Conservation (phyloP, 2,113 vertebrate genomes). For the Cryptotis parvus region DNA sequence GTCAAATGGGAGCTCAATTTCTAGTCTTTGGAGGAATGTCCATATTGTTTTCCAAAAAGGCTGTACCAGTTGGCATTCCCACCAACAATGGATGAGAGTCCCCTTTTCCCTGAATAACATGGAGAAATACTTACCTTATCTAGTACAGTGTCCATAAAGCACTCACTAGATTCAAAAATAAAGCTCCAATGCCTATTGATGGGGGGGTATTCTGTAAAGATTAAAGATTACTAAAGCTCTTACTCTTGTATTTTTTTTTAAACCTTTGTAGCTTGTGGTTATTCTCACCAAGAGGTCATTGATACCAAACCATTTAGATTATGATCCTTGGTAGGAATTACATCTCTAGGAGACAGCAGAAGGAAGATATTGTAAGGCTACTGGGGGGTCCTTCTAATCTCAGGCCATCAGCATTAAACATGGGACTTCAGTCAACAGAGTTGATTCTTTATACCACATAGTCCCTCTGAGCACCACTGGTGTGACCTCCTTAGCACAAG, state of each 20-base stretch:
- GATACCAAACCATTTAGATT: background rate
- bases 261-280: background rate
- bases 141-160: background rate
- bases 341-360: background rate
- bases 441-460: too few species aligned
- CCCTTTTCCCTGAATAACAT: too few species aligned
- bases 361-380: background rate
- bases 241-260: background rate
- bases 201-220: background rate
- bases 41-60: too few species aligned
- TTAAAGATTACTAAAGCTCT: background rate
- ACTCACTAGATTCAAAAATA: background rate
- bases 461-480: too few species aligned
- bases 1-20: too few species aligned
- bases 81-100: too few species aligned
- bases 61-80: too few species aligned
- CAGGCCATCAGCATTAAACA: background rate
- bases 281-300: background rate
- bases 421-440: too few species aligned
- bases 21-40: too few species aligned
- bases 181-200: background rate
- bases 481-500: too few species aligned
- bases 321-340: background rate
- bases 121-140: background rate
- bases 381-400: background rate